Evolutionary conservation across 2,113 vertebrate species (phyloP).

Genomic region (Mobula birostris): DNA sequence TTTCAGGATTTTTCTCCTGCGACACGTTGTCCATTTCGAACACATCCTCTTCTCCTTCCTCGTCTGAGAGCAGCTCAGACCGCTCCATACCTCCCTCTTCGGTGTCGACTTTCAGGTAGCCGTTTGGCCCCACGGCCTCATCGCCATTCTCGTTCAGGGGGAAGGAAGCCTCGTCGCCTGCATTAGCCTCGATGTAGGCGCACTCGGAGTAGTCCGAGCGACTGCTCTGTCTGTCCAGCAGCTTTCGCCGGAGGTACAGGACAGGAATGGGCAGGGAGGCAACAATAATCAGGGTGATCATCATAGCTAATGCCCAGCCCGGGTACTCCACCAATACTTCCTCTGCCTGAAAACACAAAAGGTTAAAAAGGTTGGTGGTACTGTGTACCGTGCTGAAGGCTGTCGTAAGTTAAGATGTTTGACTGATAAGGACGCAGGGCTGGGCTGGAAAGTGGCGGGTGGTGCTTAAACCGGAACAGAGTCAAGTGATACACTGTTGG

Average conservation of each 20-base stretch:
- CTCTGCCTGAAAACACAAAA: constrained; percentile 51
- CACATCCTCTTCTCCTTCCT: background rate
- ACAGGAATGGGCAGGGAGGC: constrained; percentile 60
- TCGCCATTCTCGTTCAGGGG: background rate
- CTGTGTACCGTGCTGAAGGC: too few species aligned
- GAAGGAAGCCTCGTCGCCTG: background rate
- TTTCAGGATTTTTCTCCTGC: constrained; percentile 1
- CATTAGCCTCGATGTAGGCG: constrained; percentile 33
- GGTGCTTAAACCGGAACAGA: too few species aligned
- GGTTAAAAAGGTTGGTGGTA: background rate
- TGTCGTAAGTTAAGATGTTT: too few species aligned
- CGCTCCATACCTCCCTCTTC: background rate
- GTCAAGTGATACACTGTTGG: too few species aligned
- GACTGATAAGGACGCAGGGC: too few species aligned
- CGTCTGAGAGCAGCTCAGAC: constrained; percentile 25
- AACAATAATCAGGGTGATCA: constrained; percentile 54
- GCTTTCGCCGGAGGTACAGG: constrained; percentile 46
- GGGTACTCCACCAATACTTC: constrained; percentile 62
- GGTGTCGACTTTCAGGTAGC: constrained; percentile 18
- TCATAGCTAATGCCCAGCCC: constrained; percentile 58
- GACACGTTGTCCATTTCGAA: constrained; percentile 25
- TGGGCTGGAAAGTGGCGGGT: too few species aligned
- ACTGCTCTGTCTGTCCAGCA: constrained; percentile 38
- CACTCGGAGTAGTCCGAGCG: background rate
- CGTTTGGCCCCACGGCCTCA: background rate